These are phyloP conservation scores for Carassius auratus DNA, from an alignment of 2,113 vertebrate genomes.

Conservation along the genomic window DNA sequence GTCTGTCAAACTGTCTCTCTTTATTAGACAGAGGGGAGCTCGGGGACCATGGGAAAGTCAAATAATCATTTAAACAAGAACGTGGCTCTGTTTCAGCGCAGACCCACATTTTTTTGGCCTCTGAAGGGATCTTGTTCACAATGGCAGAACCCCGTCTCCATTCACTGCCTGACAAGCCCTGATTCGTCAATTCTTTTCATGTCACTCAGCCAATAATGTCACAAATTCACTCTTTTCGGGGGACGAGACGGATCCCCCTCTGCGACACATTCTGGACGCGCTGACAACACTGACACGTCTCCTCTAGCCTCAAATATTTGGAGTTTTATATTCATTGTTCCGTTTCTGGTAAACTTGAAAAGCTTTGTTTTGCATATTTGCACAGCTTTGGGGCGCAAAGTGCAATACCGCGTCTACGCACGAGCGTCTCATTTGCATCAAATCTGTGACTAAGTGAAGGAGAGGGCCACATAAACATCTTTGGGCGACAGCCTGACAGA, in stretches of 20 bases:
- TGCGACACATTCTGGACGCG: conserved; percentile 26
- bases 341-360: conserved; percentile 42
- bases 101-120: conserved; percentile 31
- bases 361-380: conserved; percentile 33
- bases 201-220: conserved; percentile 52
- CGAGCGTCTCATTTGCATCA: conserved; percentile 44
- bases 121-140: conserved; percentile 44
- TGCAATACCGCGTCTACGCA: conserved; percentile 3
- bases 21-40: conserved; percentile 50
- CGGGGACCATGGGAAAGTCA: conserved; percentile 59
- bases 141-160: conserved; percentile 44
- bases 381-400: conserved; percentile 19
- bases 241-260: conserved; percentile 44
- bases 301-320: conserved; percentile 50
- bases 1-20: conserved; percentile 59
- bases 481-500: conserved; percentile 3
- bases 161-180: conserved; percentile 52
- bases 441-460: conserved; percentile 32
- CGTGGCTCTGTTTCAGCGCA: conserved; percentile 48
- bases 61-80: conserved; percentile 56
- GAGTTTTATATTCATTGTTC: conserved; percentile 43
- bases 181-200: conserved; percentile 57
- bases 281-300: conserved; percentile 45
- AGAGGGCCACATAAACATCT: conserved; percentile 41
- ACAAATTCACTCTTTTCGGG: conserved; percentile 50